Conservation (phyloP, 2,797 vertebrate species). For the Luscinia megarhynchos region DNA sequence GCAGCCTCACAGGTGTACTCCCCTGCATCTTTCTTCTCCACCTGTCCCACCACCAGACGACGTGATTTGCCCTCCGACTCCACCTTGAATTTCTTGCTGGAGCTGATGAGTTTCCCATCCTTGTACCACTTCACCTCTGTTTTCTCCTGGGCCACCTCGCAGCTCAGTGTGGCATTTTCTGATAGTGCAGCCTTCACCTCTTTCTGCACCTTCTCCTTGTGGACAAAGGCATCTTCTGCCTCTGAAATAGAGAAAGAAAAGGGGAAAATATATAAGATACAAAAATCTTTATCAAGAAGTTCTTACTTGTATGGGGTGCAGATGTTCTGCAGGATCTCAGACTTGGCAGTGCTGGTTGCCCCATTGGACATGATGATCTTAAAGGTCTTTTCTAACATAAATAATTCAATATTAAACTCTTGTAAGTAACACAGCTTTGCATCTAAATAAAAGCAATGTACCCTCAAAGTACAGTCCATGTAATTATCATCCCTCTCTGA, state of each 20-base stretch:
- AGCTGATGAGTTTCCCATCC: conserved; percentile 68
- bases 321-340: background rate
- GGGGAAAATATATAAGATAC: fast-evolving
- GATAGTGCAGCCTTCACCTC: conserved; percentile 63
- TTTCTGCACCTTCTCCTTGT: conserved; percentile 68
- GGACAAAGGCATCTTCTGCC: background rate
- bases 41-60: conserved; percentile 61
- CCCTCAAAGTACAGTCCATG: background rate
- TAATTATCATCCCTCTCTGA: background rate
- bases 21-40: conserved; percentile 79
- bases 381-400: background rate
- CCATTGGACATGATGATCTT: background rate
- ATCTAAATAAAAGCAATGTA: background rate
- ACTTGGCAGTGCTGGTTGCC: background rate
- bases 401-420: background rate
- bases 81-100: conserved; percentile 64
- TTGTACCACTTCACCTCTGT: background rate
- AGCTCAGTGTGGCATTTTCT: background rate
- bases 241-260: background rate
- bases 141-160: conserved; percentile 42
- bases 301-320: fast-evolving
- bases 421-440: background rate
- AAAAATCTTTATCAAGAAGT: no score
- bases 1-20: conserved; percentile 82
- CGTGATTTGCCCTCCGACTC: conserved; percentile 53